Conservation (phyloP, 1,140 invertebrate species). For the Atta texana region DNA sequence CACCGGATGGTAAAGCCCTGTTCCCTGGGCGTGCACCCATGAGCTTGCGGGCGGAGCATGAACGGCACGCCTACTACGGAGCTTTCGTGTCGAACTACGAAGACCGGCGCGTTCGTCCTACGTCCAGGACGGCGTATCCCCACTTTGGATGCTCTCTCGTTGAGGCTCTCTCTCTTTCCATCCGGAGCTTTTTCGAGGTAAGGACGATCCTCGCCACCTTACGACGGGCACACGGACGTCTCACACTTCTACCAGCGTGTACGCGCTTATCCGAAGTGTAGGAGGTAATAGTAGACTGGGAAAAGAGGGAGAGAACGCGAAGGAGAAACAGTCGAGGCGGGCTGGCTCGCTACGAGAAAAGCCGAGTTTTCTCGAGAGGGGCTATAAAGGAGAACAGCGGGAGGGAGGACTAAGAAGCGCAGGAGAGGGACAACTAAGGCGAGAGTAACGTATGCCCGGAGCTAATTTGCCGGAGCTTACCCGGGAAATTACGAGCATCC, state of each 20-base stretch:
- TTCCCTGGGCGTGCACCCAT: slow-evolving; percentile 76
- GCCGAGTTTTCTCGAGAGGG: slow-evolving; percentile 61
- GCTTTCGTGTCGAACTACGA: slow-evolving; percentile 75
- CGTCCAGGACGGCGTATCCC: slow-evolving; percentile 49
- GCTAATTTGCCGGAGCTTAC: slow-evolving; percentile 84
- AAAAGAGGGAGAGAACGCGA: too few species aligned
- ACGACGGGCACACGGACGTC: slow-evolving; percentile 35
- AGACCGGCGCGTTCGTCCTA: slow-evolving; percentile 54
- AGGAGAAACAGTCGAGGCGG: slow-evolving; percentile 52
- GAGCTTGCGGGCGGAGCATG: slow-evolving; percentile 85
- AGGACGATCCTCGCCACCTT: slow-evolving; percentile 68
- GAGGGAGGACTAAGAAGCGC: slow-evolving; percentile 28
- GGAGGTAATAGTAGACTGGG: slow-evolving; percentile 33
- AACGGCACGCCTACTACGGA: slow-evolving; percentile 81
- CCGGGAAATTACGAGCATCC: slow-evolving; percentile 80
- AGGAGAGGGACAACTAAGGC: slow-evolving; percentile 68
- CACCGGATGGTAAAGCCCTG: slow-evolving; percentile 70
- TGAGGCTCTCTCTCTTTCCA: slow-evolving; percentile 64
- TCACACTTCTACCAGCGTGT: slow-evolving; percentile 13
- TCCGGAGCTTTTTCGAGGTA: slow-evolving; percentile 69
- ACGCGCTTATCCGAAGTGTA: slow-evolving; percentile 45
- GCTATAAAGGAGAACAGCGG: slow-evolving; percentile 70
- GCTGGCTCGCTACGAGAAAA: slow-evolving; percentile 48
- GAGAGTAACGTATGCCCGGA: slow-evolving; percentile 83
- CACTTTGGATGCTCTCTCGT: slow-evolving; percentile 44